Conservation (phyloP, 2,113 vertebrate species). For the Antechinus stuartii region DNA sequence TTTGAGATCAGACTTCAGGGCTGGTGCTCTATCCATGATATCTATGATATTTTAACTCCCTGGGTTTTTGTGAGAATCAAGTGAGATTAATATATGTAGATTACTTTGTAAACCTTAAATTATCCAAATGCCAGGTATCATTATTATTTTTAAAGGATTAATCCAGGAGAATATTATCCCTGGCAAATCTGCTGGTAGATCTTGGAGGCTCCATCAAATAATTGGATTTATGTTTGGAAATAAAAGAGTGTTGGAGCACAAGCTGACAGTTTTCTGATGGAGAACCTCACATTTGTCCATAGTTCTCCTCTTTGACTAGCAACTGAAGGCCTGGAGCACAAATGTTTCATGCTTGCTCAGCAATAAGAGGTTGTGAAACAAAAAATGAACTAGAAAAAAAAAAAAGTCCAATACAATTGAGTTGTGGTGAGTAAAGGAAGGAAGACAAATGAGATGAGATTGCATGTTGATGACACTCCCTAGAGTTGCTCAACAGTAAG, state of each 20-base stretch:
- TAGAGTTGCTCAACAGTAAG: conserved; percentile 72
- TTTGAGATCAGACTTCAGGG: no score
- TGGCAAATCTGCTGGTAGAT: neutral
- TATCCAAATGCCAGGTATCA: neutral
- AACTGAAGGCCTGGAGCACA: conserved; percentile 54
- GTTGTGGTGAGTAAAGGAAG: conserved; percentile 69
- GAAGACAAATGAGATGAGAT: conserved; percentile 77
- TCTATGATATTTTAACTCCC: no score
- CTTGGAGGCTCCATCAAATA: conserved; percentile 30
- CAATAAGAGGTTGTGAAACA: conserved; percentile 76
- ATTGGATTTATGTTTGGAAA: conserved; percentile 7
- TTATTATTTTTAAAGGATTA: neutral
- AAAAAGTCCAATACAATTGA: conserved; percentile 58
- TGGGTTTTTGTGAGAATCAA: neutral
- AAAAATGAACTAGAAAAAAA: conserved; percentile 47
- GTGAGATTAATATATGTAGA: neutral
- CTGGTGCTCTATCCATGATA: no score
- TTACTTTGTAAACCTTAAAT: neutral
- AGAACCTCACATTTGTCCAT: conserved; percentile 9
- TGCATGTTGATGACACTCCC: conserved; percentile 62
- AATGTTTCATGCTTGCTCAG: conserved; percentile 63
- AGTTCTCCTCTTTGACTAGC: conserved; percentile 48
- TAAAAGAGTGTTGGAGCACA: conserved; percentile 60
- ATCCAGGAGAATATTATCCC: neutral
- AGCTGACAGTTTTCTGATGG: neutral